Percentiles rank a stretch among this genome's conserved stretches.
Conservation (phyloP, 2,113 vertebrate genomes). For the Serinus canaria region DNA sequence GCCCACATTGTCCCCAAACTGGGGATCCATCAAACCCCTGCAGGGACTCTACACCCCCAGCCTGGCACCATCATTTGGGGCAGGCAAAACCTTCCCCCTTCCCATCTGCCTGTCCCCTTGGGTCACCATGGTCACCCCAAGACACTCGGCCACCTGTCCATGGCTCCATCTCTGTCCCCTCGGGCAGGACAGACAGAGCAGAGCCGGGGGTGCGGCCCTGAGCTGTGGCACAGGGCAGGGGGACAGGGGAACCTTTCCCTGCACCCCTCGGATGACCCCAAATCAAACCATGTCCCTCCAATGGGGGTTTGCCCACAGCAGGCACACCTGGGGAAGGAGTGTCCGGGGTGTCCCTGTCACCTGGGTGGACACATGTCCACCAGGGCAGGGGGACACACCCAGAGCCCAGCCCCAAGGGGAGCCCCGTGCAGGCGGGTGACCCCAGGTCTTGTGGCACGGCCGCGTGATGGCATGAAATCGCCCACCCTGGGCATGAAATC, state of each 20-base stretch:
- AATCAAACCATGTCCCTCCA: neutral
- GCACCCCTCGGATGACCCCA: neutral
- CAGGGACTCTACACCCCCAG: neutral
- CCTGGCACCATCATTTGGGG: no score
- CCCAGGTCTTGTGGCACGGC: neutral
- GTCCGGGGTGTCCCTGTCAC: neutral
- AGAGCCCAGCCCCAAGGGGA: neutral
- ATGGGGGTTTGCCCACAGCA: neutral
- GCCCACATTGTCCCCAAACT: accelerated
- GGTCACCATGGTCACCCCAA: neutral
- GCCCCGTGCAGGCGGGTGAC: neutral
- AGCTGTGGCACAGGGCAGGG: neutral
- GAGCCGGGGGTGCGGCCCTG: neutral
- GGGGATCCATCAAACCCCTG: neutral
- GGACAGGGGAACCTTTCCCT: neutral
- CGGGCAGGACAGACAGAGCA: neutral
- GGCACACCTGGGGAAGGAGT: no score
- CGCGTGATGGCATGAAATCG: neutral
- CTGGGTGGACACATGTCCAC: neutral
- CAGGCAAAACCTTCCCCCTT: neutral
- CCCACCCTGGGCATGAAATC: neutral
- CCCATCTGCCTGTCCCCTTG: no score
- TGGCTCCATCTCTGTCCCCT: accelerated
- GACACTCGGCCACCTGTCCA: neutral
- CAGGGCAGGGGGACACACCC: no score